Conservation (phyloP, 2,888 invertebrate species). For the Tipula helvola region DNA sequence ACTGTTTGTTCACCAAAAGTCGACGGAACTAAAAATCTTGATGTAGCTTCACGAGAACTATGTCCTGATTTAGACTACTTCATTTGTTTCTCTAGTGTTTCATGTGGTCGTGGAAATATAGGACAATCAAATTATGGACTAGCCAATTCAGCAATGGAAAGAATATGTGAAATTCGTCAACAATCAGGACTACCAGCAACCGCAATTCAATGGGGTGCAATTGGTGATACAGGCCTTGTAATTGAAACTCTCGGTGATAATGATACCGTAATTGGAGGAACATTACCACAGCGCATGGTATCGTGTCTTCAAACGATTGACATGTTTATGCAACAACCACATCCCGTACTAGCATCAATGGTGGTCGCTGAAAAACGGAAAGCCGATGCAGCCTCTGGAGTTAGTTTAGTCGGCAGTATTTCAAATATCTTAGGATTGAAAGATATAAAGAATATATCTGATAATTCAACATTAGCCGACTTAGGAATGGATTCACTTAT, state of each 20-base stretch:
- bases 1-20: conserved; percentile 78
- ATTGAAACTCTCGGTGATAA: conserved; percentile 81
- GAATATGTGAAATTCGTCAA: conserved; percentile 78
- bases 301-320: conserved; percentile 86
- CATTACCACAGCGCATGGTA: conserved; percentile 88
- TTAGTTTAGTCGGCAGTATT: conserved; percentile 62
- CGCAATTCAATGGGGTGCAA: conserved; percentile 98
- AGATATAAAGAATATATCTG: conserved; percentile 66
- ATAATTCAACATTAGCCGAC: conserved; percentile 72
- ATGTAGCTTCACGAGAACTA: conserved; percentile 59
- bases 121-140: conserved; percentile 96
- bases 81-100: conserved; percentile 91
- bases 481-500: conserved; percentile 97
- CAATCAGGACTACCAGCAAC: conserved; percentile 71
- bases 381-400: conserved; percentile 41
- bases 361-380: conserved; percentile 79
- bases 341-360: conserved; percentile 68
- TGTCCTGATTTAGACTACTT: conserved; percentile 83
- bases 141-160: conserved; percentile 96
- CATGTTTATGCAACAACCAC: conserved; percentile 76
- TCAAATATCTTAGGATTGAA: conserved; percentile 86
- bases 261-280: conserved; percentile 87
- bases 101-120: conserved; percentile 91
- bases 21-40: conserved; percentile 69
- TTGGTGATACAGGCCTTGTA: conserved; percentile 93